Base-by-base conservation (phyloP, 2,797 vertebrate genomes). In the Cuniculus paca region DNA sequence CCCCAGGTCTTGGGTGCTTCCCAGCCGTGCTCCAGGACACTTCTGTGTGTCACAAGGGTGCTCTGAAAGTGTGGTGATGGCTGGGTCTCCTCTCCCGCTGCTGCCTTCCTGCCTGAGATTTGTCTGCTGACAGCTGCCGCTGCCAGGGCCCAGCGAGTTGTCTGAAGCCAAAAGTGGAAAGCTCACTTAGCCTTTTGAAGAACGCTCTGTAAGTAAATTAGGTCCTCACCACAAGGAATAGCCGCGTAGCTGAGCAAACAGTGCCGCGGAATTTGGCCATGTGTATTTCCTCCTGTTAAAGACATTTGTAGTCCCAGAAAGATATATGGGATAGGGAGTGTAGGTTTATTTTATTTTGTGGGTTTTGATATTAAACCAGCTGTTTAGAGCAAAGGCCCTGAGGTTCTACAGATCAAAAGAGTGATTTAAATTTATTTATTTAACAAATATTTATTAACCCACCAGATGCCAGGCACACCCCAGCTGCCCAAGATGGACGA, bases 231-330 rank as follows among this genome's bases (percentile, higher is more conserved):
- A 52, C 34, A 52, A 79, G 82, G 74, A 86, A 9, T 7, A 63
- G 94, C 61, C 60, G 68, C 86, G 10, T 11, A 65, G 92, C 61
- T 65, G 39, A 79, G 77, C 78, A 85, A 82, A 90, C 70, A 84
- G 24, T 65, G 84, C 42, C 13, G 12, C 3, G 36, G 80, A 39
- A 36, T 61, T 60, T 56, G 81, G 70, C 52, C 36, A 24, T 42
- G 4, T 16, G 72, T 36, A 17, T 93, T 74, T 92, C 65, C 74
- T n/a, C 54, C 31, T 48, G 91, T 94, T 84, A 75, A 72, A 96
- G 97, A 90, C 85, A 82, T 70, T 92, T 85, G 95, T 48, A 63
- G 89, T 52, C 84, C 65, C 24, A 92, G 88, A 82, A 92, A 88
- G 79, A 88, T 78, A 52, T n/a, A 6, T 48, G 50, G 89, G 34